phyloP scores from a whole-genome alignment of 2,113 vertebrate genomes.

The Galemys pyrenaicus region DNA sequence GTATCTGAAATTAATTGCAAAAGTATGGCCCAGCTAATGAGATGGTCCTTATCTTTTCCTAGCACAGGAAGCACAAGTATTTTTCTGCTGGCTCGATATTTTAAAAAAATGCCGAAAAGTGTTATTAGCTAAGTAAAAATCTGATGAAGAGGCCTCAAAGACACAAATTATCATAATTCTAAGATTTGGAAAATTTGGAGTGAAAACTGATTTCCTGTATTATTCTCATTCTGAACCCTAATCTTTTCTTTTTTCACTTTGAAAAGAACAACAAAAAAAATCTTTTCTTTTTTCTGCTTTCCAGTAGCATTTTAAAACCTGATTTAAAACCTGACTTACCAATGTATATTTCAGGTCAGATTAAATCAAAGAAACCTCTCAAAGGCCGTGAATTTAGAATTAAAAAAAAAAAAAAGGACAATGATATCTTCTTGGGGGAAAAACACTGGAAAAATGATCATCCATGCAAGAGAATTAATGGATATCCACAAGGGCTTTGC shows the following conservation, averaged over 20 bases:
- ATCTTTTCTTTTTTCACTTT: constrained; percentile 70
- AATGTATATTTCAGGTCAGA: constrained; percentile 42
- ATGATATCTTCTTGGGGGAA: constrained; percentile 52
- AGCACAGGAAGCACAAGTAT: constrained; percentile 84
- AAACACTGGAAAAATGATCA: constrained; percentile 86
- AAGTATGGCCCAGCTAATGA: constrained; percentile 87
- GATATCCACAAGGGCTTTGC: constrained; percentile 90
- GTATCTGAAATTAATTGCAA: constrained; percentile 89
- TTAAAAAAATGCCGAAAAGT: constrained; percentile 83
- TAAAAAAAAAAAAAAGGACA: constrained; percentile 52
- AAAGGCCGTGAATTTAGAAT: constrained; percentile 55
- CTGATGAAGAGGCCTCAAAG: constrained; percentile 78
- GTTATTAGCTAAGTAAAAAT: constrained; percentile 83
- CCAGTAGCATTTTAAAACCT: constrained; percentile 74
- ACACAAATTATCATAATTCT: constrained; percentile 48
- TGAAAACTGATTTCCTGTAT: constrained; percentile 61
- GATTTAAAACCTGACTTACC: constrained; percentile 40
- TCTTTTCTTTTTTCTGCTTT: constrained; percentile 60
- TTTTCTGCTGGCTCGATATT: constrained; percentile 85
- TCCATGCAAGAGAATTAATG: constrained; percentile 88
- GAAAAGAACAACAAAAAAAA: neutral
- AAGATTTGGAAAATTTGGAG: constrained; percentile 16
- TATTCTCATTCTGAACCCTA: constrained; percentile 73
- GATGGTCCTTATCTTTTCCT: constrained; percentile 86
- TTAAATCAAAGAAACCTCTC: constrained; percentile 72